Evolutionary conservation across 1,140 invertebrate species (phyloP).

Genomic region (Sycophaga agraensis): DNA sequence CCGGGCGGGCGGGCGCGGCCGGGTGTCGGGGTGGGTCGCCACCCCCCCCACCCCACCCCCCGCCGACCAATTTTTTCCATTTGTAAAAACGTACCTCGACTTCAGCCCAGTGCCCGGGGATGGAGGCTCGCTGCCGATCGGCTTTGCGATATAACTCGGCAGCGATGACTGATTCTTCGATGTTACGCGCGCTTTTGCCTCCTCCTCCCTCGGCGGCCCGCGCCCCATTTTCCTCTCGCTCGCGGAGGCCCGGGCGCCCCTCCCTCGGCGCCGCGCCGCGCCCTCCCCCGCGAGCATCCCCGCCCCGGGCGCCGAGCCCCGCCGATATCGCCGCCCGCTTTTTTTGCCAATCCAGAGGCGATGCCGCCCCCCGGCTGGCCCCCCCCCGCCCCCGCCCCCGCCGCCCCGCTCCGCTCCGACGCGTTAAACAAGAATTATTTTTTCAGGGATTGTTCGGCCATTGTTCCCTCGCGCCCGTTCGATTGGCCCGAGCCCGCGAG

Average conservation of each 20-base stretch:
- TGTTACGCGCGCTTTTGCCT: conserved; percentile 32
- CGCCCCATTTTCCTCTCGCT: conserved; percentile 10
- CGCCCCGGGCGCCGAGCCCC: not conserved
- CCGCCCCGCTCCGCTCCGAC: conserved; percentile 2
- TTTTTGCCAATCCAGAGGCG: conserved; percentile 15
- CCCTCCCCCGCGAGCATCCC: too few species aligned
- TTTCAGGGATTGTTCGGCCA: conserved; percentile 12
- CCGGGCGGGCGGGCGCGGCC: not conserved
- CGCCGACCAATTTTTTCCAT: conserved; percentile 57
- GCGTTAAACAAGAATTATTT: conserved; percentile 26
- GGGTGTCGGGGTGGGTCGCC: not conserved
- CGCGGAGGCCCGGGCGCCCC: not conserved
- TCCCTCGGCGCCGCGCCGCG: not conserved
- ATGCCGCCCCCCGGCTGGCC: not conserved
- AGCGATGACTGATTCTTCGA: conserved; percentile 53
- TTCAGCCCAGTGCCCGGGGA: conserved; percentile 50
- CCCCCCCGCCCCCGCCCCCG: not conserved
- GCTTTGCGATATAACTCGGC: conserved; percentile 44
- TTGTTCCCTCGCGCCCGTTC: conserved; percentile 11
- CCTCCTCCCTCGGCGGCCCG: not conserved
- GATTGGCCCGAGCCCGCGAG: too few species aligned
- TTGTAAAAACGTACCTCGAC: conserved; percentile 57
- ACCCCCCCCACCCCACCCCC: conserved; percentile 28
- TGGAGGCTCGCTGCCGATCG: conserved; percentile 50
- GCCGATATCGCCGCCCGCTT: not conserved